phyloP scores from a whole-genome alignment of 2,888 invertebrate species.

The Drosophila emarginata region DNA sequence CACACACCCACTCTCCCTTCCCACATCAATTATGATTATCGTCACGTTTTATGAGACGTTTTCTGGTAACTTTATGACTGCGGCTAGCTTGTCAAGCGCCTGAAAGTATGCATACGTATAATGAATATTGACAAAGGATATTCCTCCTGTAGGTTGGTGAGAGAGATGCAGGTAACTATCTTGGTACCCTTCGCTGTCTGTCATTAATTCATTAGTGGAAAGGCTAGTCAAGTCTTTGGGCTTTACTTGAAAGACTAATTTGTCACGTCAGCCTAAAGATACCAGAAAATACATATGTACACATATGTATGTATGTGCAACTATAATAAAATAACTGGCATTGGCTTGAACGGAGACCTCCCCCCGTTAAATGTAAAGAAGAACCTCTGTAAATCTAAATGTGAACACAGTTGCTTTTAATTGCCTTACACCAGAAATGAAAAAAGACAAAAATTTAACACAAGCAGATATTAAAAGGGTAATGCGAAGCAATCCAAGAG shows the following conservation, averaged over 20 bases:
- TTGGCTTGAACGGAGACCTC: background rate
- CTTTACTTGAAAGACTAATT: slow-evolving; percentile 1
- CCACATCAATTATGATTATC: slow-evolving; percentile 83
- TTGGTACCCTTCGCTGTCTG: slow-evolving; percentile 18
- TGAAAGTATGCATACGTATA: slow-evolving; percentile 73
- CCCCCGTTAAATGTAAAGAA: background rate
- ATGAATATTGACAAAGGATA: slow-evolving; percentile 82
- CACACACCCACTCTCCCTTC: slow-evolving; percentile 17
- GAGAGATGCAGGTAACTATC: slow-evolving; percentile 15
- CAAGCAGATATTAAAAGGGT: slow-evolving; percentile 40
- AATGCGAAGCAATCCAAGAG: slow-evolving; percentile 11
- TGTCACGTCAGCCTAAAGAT: background rate
- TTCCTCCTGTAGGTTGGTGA: background rate
- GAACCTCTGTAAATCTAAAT: slow-evolving; percentile 2
- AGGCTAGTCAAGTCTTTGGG: slow-evolving; percentile 26
- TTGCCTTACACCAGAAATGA: slow-evolving; percentile 46
- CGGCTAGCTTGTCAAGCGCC: slow-evolving; percentile 58
- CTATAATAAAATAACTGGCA: background rate
- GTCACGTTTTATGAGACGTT: slow-evolving; percentile 83
- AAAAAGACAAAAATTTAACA: slow-evolving; percentile 43
- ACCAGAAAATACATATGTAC: background rate
- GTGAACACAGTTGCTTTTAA: slow-evolving; percentile 62
- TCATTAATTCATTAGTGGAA: slow-evolving; percentile 52
- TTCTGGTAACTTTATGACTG: slow-evolving; percentile 81
- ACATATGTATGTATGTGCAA: too few species aligned